Conservation (phyloP, 30 jellyfish, hydroid and myxozoan genomes). For the Cassiopea xamachana region DNA sequence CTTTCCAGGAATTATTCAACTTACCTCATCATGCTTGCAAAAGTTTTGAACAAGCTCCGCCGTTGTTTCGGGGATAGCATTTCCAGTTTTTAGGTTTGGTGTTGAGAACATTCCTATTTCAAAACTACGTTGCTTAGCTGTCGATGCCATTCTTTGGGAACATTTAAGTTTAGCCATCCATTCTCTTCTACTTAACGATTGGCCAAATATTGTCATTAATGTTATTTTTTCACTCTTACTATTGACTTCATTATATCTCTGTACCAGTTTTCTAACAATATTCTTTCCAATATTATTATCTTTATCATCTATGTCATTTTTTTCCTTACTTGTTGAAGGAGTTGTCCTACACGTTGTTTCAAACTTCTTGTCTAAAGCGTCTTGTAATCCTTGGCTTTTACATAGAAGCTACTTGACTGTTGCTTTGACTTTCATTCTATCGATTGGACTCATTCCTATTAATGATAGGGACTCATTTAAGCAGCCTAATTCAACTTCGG, state of each 20-base stretch:
- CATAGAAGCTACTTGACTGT: background rate
- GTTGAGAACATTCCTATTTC: slow-evolving; percentile 55
- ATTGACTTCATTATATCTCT: background rate
- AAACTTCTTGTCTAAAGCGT: background rate
- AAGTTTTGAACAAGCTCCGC: background rate
- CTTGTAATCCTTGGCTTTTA: background rate
- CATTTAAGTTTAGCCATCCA: slow-evolving; percentile 14
- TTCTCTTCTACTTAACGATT: slow-evolving; percentile 43
- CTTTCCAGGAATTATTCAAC: slow-evolving; percentile 64
- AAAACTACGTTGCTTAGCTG: slow-evolving; percentile 44
- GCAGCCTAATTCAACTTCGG: background rate
- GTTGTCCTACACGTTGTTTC: background rate
- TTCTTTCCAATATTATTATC: background rate
- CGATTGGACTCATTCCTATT: background rate
- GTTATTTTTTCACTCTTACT: slow-evolving; percentile 44
- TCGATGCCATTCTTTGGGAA: slow-evolving; percentile 55
- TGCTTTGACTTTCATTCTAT: background rate
- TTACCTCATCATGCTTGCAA: slow-evolving; percentile 12
- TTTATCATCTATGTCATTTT: background rate
- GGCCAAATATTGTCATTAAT: slow-evolving; percentile 24
- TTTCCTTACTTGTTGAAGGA: background rate
- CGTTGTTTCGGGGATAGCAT: background rate
- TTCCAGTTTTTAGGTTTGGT: slow-evolving; percentile 50
- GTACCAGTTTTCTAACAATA: background rate
- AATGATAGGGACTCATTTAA: background rate